These are phyloP conservation scores for Myotis yumanensis DNA, from an alignment of 2,113 vertebrate genomes.

Conservation along the genomic window DNA sequence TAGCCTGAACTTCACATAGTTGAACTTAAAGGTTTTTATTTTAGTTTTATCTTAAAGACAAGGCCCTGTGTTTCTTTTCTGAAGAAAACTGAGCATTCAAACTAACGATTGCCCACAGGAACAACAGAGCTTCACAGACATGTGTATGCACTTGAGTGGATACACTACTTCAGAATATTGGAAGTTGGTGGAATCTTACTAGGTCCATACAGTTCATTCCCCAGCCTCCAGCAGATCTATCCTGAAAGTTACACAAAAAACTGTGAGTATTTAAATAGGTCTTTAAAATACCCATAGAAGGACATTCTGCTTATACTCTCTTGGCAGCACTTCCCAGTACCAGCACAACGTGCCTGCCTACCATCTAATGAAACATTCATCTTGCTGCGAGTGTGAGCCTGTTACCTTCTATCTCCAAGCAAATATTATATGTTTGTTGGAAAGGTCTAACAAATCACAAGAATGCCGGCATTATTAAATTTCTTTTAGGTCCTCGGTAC, in stretches of 20 bases:
- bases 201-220: conserved; percentile 38
- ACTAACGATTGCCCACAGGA: neutral
- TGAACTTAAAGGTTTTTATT: conserved; percentile 57
- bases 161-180: conserved; percentile 8
- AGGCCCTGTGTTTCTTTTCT: neutral
- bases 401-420: conserved; percentile 59
- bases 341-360: conserved; percentile 33
- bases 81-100: conserved; percentile 44
- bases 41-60: conserved; percentile 56
- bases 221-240: neutral
- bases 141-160: neutral
- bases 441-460: conserved; percentile 57
- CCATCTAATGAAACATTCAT: conserved; percentile 54
- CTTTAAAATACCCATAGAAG: conserved; percentile 31
- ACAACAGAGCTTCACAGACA: neutral
- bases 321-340: conserved; percentile 9
- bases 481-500: conserved; percentile 50
- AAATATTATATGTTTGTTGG: conserved; percentile 57
- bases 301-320: neutral
- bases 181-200: neutral
- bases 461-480: conserved; percentile 53
- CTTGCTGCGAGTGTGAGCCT: conserved; percentile 2
- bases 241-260: conserved; percentile 40
- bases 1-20: conserved; percentile 45
- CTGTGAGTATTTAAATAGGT: conserved; percentile 54